Evolutionary conservation across 2,888 invertebrate species (phyloP), one percentile per base, ranked within the genome.

Genomic region (Antheraea yamamai): DNA sequence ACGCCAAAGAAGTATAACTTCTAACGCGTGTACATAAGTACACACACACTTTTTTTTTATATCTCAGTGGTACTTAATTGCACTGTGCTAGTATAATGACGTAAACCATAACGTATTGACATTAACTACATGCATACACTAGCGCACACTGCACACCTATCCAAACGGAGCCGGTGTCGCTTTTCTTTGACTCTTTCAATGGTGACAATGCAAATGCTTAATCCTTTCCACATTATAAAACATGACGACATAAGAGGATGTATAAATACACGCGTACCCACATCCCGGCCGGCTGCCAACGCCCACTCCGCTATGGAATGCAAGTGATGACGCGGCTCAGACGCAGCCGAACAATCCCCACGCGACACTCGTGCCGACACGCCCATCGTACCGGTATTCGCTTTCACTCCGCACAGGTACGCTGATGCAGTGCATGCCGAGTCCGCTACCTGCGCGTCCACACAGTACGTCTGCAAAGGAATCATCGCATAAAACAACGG

Each of bases 401-500:
- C 95, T 88, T 97, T 97, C 6, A 96, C 95, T 0, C 97, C 97
- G 74, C 95, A 92, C 79, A 97, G 88, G 84, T 96, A 96, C 0
- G 97, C 97, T 0, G 97, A 96, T 0, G 97, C 96, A 1, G 96
- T 95, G 79, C 96, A 96, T 1, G 97, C 97, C 0, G 97, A 97
- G 87, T 97, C 97, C 0, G 97, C 95, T 0, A 96, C 96, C 90
- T 97, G 96, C 55, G 90, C 91, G 87, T 96, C 94, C 72, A 95
- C 95, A 85, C 96, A 96, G 84, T 95, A 96, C 0, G 95, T 96
- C 95, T 95, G 78, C 16, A 83, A 78, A 66, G 14, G 74, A 75
- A 58, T 20, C 58, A 58, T n/a, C 4, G 18, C 20, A 18, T 20
- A 20, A 4, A 55, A 55, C 7, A 47, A 12, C 10, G 12, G 47